Conservation (phyloP, 2,113 vertebrate species). For the Gasterosteus aculeatus region DNA sequence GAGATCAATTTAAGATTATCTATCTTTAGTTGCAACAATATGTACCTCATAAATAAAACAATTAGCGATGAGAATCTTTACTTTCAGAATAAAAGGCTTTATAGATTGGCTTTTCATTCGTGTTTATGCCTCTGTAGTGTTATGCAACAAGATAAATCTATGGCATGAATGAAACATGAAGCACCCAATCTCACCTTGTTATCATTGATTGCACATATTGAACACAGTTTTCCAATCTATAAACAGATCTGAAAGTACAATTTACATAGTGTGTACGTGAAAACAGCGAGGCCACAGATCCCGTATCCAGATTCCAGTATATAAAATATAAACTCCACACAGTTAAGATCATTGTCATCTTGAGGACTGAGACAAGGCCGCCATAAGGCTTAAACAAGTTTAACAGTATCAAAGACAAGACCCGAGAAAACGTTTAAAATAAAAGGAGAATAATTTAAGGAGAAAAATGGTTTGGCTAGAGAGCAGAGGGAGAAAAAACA, state of each 20-base stretch:
- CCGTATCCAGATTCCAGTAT: not conserved
- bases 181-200: not conserved
- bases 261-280: no score
- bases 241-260: constrained; percentile 2
- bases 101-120: not conserved
- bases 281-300: not conserved
- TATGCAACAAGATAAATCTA: constrained; percentile 2
- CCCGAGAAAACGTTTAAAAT: constrained; percentile 31
- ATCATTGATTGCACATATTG: constrained; percentile 36
- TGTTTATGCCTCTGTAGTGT: not conserved
- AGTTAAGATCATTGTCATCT: constrained; percentile 9
- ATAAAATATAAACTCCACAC: constrained; percentile 1
- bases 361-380: not conserved
- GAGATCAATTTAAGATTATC: not conserved
- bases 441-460: not conserved
- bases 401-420: constrained; percentile 44
- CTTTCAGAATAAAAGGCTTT: not conserved
- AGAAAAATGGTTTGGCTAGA: constrained; percentile 21
- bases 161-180: constrained; percentile 23
- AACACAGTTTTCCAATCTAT: constrained; percentile 39
- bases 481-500: not conserved
- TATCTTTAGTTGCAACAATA: not conserved
- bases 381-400: not conserved
- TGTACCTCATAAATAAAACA: not conserved
- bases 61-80: not conserved